Base-by-base conservation (phyloP, 37 sponge, comb jelly and placozoan genomes). In the Lycopodina hypogea region DNA sequence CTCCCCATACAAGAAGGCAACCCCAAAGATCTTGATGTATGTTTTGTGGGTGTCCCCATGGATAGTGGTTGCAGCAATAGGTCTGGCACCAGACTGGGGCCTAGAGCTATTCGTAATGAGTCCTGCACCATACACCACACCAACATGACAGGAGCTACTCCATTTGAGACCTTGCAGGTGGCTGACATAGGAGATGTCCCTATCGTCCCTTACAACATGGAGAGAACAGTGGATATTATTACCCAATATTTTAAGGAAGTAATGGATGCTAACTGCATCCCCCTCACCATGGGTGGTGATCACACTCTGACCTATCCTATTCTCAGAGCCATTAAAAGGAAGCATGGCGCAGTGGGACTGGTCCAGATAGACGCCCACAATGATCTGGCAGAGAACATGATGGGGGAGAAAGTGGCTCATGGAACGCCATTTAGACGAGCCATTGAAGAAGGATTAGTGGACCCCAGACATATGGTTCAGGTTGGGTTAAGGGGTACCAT, bases 121-220 rank as follows among this genome's bases (percentile, higher is more conserved):
- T 86, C 92, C 26, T 24, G 39, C 19, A 36, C 71, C 37, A 52
- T 91, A 4, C 61, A 77, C 35, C 59, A 80, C 23, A 26, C 29
- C 45, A 61, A 56, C n/a, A 30, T 34, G 37, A 84, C 85, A 28
- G 85, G 89, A 41, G 86, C 85, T 22, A 42, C 41, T 68, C 93
- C 93, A 0, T 84, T 62, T 68, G 89, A 88, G 38, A 42, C 79
- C 0, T 71, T 88, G 66, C 51, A 85, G 29, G 88, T 92, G 18
- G 89, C 89, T 24, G 93, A 92, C 62, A 76, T 92, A 21, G 93
- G 93, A 34, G 93, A 92, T 26, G 82, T 88, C 0, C 80, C 85
- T 3, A 77, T 88, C 1, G 58, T 83, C 62, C 81, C 85, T 8
- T 88, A 76, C 82, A 75, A 70, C 72, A 19, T 92, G 9, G 6